A percentile compares a stretch with the other conserved stretches of the same genome.
Evolutionary conservation across 2,888 invertebrate genomes (phyloP).

Genomic region (Zygogramma bicolorata): DNA sequence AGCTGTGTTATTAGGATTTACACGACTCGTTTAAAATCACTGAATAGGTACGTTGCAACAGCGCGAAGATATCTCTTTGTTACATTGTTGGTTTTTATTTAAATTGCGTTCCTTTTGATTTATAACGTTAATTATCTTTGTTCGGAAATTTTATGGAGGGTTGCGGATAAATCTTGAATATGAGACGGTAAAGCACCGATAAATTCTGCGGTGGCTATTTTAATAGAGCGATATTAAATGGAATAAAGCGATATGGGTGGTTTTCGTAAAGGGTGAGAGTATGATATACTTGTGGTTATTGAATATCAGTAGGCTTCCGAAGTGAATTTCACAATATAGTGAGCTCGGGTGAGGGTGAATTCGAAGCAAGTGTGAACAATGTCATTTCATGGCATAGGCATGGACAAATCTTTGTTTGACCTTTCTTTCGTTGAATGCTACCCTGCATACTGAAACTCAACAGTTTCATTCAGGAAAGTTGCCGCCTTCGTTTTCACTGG

Average conservation of each 20-base stretch:
- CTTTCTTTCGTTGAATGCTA: no score
- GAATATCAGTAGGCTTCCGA: no score
- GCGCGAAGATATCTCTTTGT: conserved; percentile 39
- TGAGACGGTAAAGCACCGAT: conserved; percentile 15
- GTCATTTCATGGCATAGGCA: no score
- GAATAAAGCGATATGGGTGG: background rate
- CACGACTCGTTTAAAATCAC: conserved; percentile 46
- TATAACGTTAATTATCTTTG: conserved; percentile 30
- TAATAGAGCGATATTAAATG: conserved; percentile 13
- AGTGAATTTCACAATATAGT: no score
- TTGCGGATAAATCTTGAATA: conserved; percentile 19
- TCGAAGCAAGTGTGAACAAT: no score
- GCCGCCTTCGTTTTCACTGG: no score
- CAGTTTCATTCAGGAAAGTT: no score
- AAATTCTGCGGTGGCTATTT: conserved; percentile 16
- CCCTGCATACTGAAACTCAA: no score
- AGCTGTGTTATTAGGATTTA: conserved; percentile 48
- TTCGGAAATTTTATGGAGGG: conserved; percentile 19
- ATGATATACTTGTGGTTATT: background rate
- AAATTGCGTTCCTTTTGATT: conserved; percentile 29
- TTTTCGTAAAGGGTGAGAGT: background rate
- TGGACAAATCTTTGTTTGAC: no score
- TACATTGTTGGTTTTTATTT: conserved; percentile 34
- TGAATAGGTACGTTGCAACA: conserved; percentile 38
- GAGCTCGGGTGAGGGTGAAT: no score